Conservation (phyloP, 2,797 vertebrate species). For the Onychomys torridus region DNA sequence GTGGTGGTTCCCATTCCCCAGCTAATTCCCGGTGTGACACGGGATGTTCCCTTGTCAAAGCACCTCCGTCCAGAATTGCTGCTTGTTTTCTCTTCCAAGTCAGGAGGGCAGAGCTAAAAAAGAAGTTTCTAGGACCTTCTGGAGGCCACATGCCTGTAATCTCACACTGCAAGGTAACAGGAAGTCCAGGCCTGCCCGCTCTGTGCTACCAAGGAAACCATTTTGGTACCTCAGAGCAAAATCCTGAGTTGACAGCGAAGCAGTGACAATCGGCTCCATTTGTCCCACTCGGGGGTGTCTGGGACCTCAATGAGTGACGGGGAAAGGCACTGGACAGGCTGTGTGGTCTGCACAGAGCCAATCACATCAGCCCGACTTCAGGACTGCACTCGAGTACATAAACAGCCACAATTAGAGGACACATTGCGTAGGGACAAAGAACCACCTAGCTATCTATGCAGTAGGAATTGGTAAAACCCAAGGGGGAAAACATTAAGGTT, state of each 20-base stretch:
- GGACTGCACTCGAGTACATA: fast-evolving
- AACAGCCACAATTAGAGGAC: not conserved
- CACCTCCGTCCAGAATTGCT: conserved; percentile 25
- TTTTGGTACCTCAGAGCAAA: not conserved
- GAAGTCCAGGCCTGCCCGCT: not conserved
- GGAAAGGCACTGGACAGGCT: not conserved
- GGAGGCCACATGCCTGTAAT: not conserved
- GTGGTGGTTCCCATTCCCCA: not conserved
- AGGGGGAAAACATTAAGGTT: not conserved
- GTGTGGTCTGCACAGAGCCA: not conserved
- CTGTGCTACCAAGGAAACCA: not conserved
- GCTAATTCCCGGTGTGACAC: not conserved
- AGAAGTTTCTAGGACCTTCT: not conserved
- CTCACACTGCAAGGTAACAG: not conserved
- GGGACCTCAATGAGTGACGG: not conserved
- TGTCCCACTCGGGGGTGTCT: not conserved
- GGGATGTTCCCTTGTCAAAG: not conserved
- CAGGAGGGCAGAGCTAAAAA: not conserved
- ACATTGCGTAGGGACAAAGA: not conserved
- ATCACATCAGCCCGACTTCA: not conserved
- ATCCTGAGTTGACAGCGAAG: not conserved
- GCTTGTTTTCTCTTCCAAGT: not conserved
- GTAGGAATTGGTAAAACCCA: not conserved
- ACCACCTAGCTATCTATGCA: not conserved
- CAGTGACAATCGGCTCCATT: not conserved